A percentile compares a stretch with the other conserved stretches of the same genome.
phyloP scores from a whole-genome alignment of 2,797 vertebrate species.

The Poliocrania exsul region DNA sequence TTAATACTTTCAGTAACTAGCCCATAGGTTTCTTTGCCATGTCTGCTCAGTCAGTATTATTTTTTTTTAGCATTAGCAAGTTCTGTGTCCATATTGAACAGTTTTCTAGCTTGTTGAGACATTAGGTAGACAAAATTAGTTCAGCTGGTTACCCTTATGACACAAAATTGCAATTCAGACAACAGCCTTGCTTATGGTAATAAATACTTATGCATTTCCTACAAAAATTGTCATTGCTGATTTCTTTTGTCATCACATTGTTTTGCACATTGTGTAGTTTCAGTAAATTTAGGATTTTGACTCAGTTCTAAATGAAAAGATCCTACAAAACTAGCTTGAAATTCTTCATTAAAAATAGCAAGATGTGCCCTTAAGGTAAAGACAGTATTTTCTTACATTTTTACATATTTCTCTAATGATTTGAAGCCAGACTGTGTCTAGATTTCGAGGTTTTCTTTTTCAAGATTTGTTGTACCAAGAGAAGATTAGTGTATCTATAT shows the following conservation, averaged over 20 bases:
- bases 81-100: not conserved
- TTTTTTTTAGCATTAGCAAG: not conserved
- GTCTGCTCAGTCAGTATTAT: not conserved
- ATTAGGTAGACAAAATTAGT: not conserved
- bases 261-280: not conserved
- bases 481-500: not conserved
- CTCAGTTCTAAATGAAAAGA: not conserved
- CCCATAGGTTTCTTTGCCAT: not conserved
- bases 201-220: not conserved
- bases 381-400: not conserved
- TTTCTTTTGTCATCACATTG: not conserved
- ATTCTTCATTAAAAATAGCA: not conserved
- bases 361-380: not conserved
- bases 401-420: not conserved
- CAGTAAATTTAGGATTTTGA: not conserved
- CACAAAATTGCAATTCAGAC: not conserved
- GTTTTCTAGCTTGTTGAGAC: not conserved
- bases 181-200: not conserved
- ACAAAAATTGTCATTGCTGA: not conserved
- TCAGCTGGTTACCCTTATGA: not conserved
- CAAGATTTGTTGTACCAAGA: not conserved
- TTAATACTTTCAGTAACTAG: not conserved
- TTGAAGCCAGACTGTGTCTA: not conserved
- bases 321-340: not conserved
- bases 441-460: not conserved